Base-by-base conservation (phyloP, 2,888 invertebrate genomes). In the Phalera bucephala region DNA sequence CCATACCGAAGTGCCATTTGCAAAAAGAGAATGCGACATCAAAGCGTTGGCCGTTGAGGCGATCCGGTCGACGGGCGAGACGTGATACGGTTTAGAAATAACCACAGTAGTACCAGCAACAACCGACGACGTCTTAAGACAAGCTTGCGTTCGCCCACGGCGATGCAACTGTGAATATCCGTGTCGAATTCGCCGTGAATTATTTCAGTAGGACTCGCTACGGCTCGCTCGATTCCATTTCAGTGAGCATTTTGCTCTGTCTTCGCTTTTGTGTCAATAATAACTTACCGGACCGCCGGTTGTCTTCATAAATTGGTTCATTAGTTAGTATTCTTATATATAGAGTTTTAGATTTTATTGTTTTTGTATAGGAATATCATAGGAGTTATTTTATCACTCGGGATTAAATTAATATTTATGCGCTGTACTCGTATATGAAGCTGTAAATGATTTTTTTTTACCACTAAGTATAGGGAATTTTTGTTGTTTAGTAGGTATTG, bases 11-110 rank as follows among this genome's bases (percentile, higher is more conserved):
- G 85, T 84, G 83, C 58, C 72, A 74, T 72, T 81, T 66, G 86
- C 87, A 89, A 89, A 88, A 88, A 88, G 86, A 86, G 77, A 76
- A 85, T 73, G 72, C 65, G 72, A 88, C 86, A 85, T 89, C 87
- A 89, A 89, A 87, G 88, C 79, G 71, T 71, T 52, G 55, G 57
- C 43, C 42, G 57, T 55, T 68, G 72, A 66, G 71, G 71, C 80
- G 77, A 83, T 79, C 75, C 74, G 78, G 79, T 71, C 66, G 65
- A 58, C 68, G 64, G 50, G 54, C 39, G 63, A 67, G 78, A 87
- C 88, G 88, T 86, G 87, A 84, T 73, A 68, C 66, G 84, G 65
- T 80, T 86, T 83, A 74, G 84, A 87, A 88, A 88, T 88, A 88
- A 70, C 77, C 69, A 34, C 63, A 52, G 60, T 52, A 53, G 58